Base-by-base conservation (phyloP, 2,888 invertebrate genomes). In the Caenorhabditis sinica region DNA sequence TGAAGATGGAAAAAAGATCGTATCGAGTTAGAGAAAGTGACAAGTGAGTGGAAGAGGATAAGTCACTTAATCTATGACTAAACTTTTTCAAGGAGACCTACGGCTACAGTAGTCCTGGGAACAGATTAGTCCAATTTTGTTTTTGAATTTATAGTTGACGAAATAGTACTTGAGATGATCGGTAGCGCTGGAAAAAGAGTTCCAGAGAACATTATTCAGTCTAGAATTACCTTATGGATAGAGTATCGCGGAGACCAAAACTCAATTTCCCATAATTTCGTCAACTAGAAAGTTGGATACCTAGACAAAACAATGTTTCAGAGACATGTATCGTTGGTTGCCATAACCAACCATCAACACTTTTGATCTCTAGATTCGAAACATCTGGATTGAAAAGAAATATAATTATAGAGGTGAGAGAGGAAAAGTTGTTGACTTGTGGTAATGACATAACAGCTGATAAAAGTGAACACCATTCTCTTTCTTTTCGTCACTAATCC, bases 1-100 rank as follows among this genome's bases (percentile, higher is more conserved):
- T n/a, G 33, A 45, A 33, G 23, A 72, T 30, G 17, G 33, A 36
- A 53, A 72, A 79, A 58, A 79, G 79, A 72, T 79, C 63, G 63
- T 72, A 79, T 71, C 79, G 71, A 65, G 65, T 63, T 63, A 20
- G 79, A 79, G 56, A 71, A 63, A 71, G 71, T 63, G 79, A 69
- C 68, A 71, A 71, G 45, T 71, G 79, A 51, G 40, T 51, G 53
- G 28, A 13, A 6, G 65, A 17, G 36, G 69, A 25, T 69, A 56
- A 69, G 53, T 56, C 56, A 56, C 69, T 56, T 40, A 40, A 51
- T 36, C 53, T 36, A 51, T 51, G 68, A 53, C 53, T 53, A 23
- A 40, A 51, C 36, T 53, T 53, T 53, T 36, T 43, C 17, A 17
- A 28, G 13, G 17, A 36, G 6, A 9, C 15, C 43, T 9, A 45